Evolutionary conservation across 1,140 invertebrate genomes (phyloP).

Genomic region (Acromyrmex echinatior): DNA sequence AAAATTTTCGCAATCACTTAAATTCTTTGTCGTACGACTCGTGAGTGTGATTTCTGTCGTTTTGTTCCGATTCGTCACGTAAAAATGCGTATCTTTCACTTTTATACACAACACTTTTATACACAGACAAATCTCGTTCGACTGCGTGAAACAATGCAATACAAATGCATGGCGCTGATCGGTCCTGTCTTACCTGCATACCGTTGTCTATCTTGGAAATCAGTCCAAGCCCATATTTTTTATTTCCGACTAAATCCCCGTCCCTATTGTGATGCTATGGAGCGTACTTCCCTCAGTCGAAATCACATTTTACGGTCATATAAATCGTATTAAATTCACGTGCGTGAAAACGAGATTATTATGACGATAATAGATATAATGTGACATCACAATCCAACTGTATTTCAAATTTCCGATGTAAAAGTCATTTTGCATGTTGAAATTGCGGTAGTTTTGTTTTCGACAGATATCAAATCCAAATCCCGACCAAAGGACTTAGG

Average conservation of each 20-base stretch:
- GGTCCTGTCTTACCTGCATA: conserved; percentile 8
- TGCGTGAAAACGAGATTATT: conserved; percentile 13
- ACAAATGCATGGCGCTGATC: conserved; percentile 71
- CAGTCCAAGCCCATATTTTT: background rate
- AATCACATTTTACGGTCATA: conserved; percentile 19
- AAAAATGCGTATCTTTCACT: conserved; percentile 43
- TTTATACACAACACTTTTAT: too few relatives aligned
- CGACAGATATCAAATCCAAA: conserved; percentile 42
- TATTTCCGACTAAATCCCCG: background rate
- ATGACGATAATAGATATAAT: conserved; percentile 4
- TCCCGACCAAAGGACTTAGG: conserved; percentile 8
- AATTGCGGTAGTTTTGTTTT: conserved; percentile 41
- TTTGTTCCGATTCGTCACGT: conserved; percentile 41
- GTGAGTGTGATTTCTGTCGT: conserved; percentile 22
- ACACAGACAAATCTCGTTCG: conserved; percentile 65
- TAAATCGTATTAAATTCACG: conserved; percentile 14
- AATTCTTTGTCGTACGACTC: conserved; percentile 46
- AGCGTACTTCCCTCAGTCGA: background rate
- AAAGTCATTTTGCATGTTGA: conserved; percentile 15
- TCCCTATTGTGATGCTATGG: background rate
- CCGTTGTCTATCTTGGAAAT: conserved; percentile 32
- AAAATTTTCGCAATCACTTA: conserved; percentile 24
- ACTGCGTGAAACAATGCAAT: conserved; percentile 78
- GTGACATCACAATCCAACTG: background rate
- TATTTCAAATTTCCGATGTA: background rate